Percentiles rank a stretch among this genome's conserved stretches.
Conservation (phyloP, 2,113 vertebrate species). For the Epinephelus fuscoguttatus region DNA sequence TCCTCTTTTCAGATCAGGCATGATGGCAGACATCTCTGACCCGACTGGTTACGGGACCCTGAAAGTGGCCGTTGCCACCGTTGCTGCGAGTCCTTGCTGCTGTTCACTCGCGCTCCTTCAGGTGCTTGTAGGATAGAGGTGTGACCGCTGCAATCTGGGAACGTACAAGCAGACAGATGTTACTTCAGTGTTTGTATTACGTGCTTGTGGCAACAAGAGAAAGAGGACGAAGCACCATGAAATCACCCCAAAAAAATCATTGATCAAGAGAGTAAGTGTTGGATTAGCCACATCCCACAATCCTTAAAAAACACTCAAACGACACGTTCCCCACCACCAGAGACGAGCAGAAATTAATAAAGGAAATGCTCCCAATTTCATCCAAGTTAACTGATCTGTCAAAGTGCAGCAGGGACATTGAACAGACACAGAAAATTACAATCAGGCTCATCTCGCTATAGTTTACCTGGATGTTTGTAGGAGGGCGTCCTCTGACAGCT, state of each 20-base stretch:
- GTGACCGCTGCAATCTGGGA: conserved; percentile 78
- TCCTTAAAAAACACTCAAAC: background rate
- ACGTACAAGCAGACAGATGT: conserved; percentile 15
- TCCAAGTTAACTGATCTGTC: conserved; percentile 37
- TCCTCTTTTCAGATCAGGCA: conserved; percentile 41
- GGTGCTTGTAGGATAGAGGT: conserved; percentile 83
- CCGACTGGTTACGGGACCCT: conserved; percentile 11
- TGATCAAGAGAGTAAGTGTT: background rate
- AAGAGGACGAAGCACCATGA: background rate
- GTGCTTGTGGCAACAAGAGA: background rate
- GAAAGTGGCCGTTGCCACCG: conserved; percentile 20
- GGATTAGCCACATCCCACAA: conserved; percentile 30
- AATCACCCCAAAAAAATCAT: conserved; percentile 34
- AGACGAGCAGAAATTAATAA: conserved; percentile 47
- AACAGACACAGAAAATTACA: conserved; percentile 17
- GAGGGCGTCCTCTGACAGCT: conserved; percentile 77
- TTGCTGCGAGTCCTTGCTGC: conserved; percentile 39
- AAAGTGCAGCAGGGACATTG: conserved; percentile 33
- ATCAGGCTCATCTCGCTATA: background rate
- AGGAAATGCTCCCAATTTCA: conserved; percentile 23
- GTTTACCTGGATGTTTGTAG: conserved; percentile 82
- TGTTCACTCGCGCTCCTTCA: conserved; percentile 73
- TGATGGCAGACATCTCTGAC: conserved; percentile 38
- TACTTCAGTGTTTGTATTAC: background rate
- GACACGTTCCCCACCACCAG: conserved; percentile 42